These are phyloP conservation scores for Dusona sp. DNA, from an alignment of 2,888 invertebrate genomes.

Conservation along the genomic window DNA sequence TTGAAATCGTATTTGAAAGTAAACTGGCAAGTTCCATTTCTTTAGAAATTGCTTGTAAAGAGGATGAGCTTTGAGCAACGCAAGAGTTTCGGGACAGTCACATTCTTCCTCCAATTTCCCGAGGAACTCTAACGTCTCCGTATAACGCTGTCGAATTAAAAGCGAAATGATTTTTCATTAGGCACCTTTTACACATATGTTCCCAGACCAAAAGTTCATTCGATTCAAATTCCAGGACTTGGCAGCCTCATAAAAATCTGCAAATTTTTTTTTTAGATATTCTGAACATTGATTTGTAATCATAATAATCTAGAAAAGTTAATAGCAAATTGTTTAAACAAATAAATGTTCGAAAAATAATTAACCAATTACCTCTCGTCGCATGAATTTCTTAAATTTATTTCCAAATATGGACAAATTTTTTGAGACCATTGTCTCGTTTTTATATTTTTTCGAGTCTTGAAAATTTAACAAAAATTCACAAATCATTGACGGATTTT, in stretches of 20 bases:
- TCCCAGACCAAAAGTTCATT: not conserved
- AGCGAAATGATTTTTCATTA: not conserved
- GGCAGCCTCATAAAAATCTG: not conserved
- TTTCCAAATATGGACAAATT: not conserved
- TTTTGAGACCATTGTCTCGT: too few relatives aligned
- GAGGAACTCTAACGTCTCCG: constrained; percentile 91
- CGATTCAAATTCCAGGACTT: not conserved
- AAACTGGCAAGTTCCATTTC: constrained; percentile 98
- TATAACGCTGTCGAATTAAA: constrained; percentile 87
- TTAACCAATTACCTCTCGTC: not conserved
- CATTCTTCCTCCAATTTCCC: constrained; percentile 89
- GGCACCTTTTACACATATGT: not conserved
- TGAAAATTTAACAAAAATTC: too few relatives aligned
- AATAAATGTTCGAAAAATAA: not conserved
- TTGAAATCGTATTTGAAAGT: constrained; percentile 97
- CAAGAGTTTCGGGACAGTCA: constrained; percentile 86
- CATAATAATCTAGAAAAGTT: not conserved
- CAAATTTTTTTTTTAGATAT: not conserved
- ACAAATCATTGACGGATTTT: too few relatives aligned
- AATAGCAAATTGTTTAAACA: not conserved
- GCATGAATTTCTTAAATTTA: not conserved
- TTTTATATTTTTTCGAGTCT: too few relatives aligned
- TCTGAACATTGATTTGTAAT: not conserved
- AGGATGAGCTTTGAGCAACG: constrained; percentile 88
- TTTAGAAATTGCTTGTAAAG: constrained; percentile 92